Conservation (phyloP, 2,797 vertebrate species). For the Falco rusticolus region DNA sequence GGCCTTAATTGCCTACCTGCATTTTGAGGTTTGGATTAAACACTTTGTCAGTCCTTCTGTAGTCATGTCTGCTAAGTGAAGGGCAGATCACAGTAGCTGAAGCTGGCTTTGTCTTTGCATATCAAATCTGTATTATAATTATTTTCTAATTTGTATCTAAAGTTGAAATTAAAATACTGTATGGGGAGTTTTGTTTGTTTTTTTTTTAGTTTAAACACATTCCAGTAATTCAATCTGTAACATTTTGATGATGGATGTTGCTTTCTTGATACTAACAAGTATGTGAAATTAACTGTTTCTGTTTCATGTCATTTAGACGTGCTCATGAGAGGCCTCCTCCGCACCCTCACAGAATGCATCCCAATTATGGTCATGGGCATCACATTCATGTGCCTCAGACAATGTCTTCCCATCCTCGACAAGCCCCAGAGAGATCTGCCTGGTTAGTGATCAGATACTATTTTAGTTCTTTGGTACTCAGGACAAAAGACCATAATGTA, state of each 20-base stretch:
- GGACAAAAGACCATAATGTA: not conserved
- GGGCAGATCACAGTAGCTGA: not conserved
- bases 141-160: not conserved
- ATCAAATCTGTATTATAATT: not conserved
- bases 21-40: not conserved
- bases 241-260: not conserved
- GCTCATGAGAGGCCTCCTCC: constrained; percentile 97
- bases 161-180: not conserved
- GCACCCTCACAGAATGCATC: constrained; percentile 99
- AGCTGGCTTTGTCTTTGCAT: not conserved
- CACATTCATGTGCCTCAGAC: constrained; percentile 99
- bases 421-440: constrained; percentile 93
- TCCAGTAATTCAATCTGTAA: not conserved
- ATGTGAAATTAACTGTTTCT: not conserved
- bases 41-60: not conserved
- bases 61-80: not conserved
- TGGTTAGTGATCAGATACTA: constrained; percentile 83
- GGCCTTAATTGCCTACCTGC: not conserved
- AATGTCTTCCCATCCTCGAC: constrained; percentile 98
- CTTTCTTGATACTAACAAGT: not conserved
- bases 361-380: constrained; percentile 98
- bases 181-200: not conserved
- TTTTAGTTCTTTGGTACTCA: not conserved
- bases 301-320: constrained; percentile 81
- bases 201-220: not conserved